Evolutionary conservation across 1,140 invertebrate species (phyloP), one percentile per base, ranked within the genome.

Genomic region (Papilio polyxenes): DNA sequence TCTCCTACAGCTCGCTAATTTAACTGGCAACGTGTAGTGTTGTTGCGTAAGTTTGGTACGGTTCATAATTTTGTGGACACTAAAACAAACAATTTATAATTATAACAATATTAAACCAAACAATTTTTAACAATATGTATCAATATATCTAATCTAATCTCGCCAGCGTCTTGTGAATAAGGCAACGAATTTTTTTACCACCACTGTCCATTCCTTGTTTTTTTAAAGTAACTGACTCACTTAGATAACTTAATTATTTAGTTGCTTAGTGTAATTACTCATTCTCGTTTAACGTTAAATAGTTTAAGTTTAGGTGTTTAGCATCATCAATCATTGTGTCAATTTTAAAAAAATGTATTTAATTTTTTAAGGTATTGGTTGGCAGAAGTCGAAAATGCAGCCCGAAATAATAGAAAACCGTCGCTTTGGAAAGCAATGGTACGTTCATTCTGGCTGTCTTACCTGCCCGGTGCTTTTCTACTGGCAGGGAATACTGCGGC

Each of bases 361-460:
- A 75, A 81, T 80, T 80, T 13, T 86, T 89, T 86, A 88, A 93
- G 92, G n/a, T 87, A 92, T 13, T 94, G 95, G 95, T 84, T 95
- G 11, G 81, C 86, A 11, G 95, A 96, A 86, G 56, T 94, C 10
- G 92, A 94, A 49, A 91, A 87, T 51, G 85, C 92, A 4, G 82
- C 86, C 4, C 84, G 81, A 20, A 83, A 88, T 20, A 86, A 90
- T 17, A 86, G 84, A 48, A 84, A 89, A 3, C 95, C 95, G 4
- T 95, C 92, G 5, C 88, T 96, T 4, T 89, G 89, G 76, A 92
- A 85, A 37, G 95, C 95, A 0, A 78, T 96, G 31, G 20, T 92
- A 6, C 90, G 91, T 20, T 87, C 93, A 0, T 96, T 95, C 83
- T 93, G 94, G 92, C 76, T 90, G 5, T 85, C 88, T 3, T 95